Conservation (phyloP, 2,797 vertebrate species). For the Pogoniulus pusillus region DNA sequence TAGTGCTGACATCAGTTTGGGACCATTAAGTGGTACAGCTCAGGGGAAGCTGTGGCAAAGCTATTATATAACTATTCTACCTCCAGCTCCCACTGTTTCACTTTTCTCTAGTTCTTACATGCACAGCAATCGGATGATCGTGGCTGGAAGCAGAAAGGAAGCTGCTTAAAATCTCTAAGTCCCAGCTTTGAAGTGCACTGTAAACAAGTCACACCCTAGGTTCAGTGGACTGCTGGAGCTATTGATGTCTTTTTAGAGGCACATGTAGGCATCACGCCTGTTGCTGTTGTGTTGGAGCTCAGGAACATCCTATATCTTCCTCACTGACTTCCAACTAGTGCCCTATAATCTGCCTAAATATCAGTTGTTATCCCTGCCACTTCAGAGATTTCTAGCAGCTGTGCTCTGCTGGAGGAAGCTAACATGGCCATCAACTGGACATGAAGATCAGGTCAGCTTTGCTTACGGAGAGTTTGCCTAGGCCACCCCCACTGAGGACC, state of each 20-base stretch:
- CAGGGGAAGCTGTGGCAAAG: neutral
- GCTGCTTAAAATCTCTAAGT: neutral
- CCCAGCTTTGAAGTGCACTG: neutral
- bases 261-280: neutral
- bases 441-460: neutral
- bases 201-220: neutral
- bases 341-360: neutral
- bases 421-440: neutral
- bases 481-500: neutral
- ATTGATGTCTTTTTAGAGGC: neutral
- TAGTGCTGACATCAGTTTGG: neutral
- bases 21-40: neutral
- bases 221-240: fast-evolving
- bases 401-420: neutral
- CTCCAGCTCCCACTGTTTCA: neutral
- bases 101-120: neutral
- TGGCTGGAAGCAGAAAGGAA: neutral
- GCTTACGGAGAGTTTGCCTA: neutral
- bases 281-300: neutral
- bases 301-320: neutral
- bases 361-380: neutral
- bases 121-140: neutral
- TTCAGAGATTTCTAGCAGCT: neutral
- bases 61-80: neutral
- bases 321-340: neutral